Conservation (phyloP, 2,113 vertebrate species). For the Porphyrio hochstetteri region DNA sequence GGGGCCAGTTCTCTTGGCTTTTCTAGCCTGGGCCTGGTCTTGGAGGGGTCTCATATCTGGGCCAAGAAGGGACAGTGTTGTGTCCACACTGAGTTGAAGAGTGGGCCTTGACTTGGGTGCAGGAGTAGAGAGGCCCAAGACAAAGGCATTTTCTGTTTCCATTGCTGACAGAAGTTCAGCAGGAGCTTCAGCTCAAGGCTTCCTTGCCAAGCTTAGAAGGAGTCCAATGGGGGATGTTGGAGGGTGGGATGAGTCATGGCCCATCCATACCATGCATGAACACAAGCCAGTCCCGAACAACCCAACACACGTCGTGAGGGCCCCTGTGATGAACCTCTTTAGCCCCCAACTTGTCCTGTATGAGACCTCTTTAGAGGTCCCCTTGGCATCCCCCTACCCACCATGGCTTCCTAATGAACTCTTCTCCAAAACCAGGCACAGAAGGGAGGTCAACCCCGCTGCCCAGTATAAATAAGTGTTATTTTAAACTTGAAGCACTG, state of each 20-base stretch:
- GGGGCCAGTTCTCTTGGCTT: neutral
- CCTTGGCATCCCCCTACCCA: neutral
- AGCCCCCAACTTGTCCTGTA: neutral
- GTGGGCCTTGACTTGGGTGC: neutral
- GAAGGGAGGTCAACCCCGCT: neutral
- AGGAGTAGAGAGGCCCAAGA: neutral
- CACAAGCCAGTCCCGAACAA: neutral
- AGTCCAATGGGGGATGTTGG: accelerated
- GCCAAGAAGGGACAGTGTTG: neutral
- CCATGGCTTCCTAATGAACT: neutral
- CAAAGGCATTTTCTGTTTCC: neutral
- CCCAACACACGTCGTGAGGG: accelerated
- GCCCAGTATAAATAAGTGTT: constrained; percentile 51
- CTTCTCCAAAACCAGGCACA: neutral
- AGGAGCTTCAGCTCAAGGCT: neutral
- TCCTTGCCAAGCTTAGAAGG: neutral
- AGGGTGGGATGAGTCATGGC: neutral
- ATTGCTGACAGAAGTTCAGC: neutral
- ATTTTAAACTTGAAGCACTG: constrained; percentile 57
- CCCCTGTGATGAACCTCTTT: accelerated
- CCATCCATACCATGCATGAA: neutral
- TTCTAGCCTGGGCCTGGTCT: neutral
- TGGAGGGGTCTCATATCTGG: neutral
- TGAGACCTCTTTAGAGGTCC: neutral
- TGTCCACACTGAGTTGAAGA: neutral